Evolutionary conservation across 2,888 invertebrate genomes (phyloP).

Genomic region (Uloborus plumipes): DNA sequence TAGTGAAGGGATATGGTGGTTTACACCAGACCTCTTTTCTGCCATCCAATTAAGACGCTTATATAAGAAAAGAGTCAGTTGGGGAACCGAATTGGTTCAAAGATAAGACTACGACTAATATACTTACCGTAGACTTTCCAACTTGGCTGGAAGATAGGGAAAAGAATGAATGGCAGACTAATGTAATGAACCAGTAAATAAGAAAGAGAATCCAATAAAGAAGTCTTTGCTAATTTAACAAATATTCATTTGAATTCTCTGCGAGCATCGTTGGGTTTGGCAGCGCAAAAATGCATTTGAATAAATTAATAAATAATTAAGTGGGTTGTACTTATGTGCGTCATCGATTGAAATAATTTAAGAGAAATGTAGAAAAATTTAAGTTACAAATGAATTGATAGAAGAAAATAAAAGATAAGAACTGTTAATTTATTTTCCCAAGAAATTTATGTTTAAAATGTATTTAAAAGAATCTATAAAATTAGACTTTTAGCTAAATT

Average conservation of each 20-base stretch:
- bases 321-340: no score
- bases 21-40: conserved; percentile 53
- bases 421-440: no score
- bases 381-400: no score
- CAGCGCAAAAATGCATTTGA: no score
- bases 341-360: no score
- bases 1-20: conserved; percentile 48
- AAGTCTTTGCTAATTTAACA: conserved; percentile 19
- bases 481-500: no score
- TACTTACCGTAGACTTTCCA: conserved; percentile 55
- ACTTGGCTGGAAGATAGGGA: conserved; percentile 35
- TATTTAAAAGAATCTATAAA: no score
- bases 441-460: no score
- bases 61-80: conserved; percentile 56
- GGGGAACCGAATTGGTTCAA: conserved; percentile 21
- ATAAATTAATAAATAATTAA: no score
- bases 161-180: conserved; percentile 30
- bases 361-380: no score
- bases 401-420: no score
- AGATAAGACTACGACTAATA: conserved; percentile 59
- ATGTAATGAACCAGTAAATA: conserved; percentile 26
- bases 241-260: neutral
- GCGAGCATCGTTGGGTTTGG: neutral
- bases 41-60: conserved; percentile 54
- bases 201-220: conserved; percentile 15